Evolutionary conservation across 2,888 invertebrate genomes (phyloP).

Genomic region (Drosophila falleni): DNA sequence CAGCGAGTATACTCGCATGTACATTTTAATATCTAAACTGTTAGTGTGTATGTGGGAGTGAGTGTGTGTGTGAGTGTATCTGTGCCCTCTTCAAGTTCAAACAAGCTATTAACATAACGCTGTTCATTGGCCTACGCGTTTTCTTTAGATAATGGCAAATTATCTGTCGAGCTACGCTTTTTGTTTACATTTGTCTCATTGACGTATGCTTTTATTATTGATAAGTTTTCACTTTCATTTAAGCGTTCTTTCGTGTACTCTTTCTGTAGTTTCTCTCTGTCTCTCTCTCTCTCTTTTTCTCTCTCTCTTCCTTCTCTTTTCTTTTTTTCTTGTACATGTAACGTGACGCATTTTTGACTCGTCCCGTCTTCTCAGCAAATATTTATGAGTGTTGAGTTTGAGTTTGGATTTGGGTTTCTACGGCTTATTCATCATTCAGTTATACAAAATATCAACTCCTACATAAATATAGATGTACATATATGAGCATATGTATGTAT

Average conservation of each 20-base stretch:
- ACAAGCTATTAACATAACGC: slow-evolving; percentile 27
- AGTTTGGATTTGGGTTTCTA: slow-evolving; percentile 35
- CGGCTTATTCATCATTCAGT: slow-evolving; percentile 36
- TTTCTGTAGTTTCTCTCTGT: not conserved
- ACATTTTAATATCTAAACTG: slow-evolving; percentile 2
- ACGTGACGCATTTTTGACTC: slow-evolving; percentile 30
- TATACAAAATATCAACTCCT: slow-evolving; percentile 18
- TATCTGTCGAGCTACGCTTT: not conserved
- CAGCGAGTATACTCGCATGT: slow-evolving; percentile 3
- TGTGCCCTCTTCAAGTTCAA: slow-evolving; percentile 40
- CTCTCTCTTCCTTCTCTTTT: slow-evolving; percentile 5
- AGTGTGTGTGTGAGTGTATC: not conserved
- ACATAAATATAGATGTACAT: not conserved
- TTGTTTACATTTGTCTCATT: slow-evolving; percentile 44
- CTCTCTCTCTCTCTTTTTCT: not conserved
- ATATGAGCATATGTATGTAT: not conserved
- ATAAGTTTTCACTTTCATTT: slow-evolving; percentile 49
- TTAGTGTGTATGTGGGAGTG: slow-evolving; percentile 3
- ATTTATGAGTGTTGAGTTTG: slow-evolving; percentile 9
- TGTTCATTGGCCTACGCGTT: slow-evolving; percentile 29
- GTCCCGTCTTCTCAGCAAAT: slow-evolving; percentile 18
- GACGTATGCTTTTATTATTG: slow-evolving; percentile 28
- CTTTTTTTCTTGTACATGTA: not conserved
- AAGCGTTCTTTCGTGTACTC: slow-evolving; percentile 11
- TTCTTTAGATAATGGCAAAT: slow-evolving; percentile 11